Evolutionary conservation across 2,113 vertebrate species (phyloP), one percentile per base, ranked within the genome.

Genomic region (Hystrix cristata): DNA sequence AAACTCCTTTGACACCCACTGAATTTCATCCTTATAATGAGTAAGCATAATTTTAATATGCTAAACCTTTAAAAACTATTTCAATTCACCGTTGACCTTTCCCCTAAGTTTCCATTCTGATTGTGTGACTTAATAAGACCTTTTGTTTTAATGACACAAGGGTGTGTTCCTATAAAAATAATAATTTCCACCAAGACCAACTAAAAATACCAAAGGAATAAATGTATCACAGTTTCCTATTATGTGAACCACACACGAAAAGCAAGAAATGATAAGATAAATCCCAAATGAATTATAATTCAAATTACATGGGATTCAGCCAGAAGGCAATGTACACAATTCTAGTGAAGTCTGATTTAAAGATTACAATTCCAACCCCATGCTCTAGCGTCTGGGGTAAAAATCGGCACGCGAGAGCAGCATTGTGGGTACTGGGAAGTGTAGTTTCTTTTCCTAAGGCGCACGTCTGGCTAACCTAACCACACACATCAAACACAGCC

Each of bases 181-280:
- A 79, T 91, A 67, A 91, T 95, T 95, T 98, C 96, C 94, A 96
- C 55, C 21, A 71, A 97, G 60, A 96, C 80, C 67, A 90, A 94
- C 95, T 95, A 69, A 97, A 97, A 96, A 87, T 96, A 93, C 60
- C 93, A 81, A 15, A 80, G 87, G 55, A 90, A 94, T 93, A 97
- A 92, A 79, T 72, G 65, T 53, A 80, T 90, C 90, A 79, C 4
- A 27, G 55, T 95, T 95, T 97, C 93, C 93, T 94, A 80, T 76
- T 88, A 97, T 83, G 51, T 43, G 51, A 87, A 72, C 31, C 79
- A 92, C 95, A 94, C 62, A 57, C 3, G 83, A 87, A 87, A 38
- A 76, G 13, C 72, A 81, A 96, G 69, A 78, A 38, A 80, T 27
- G 67, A 57, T 82, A 76, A 59, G 46, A 53, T 76, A 96, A 89